Conservation (phyloP, 2,113 vertebrate species). For the Desmodus rotundus region DNA sequence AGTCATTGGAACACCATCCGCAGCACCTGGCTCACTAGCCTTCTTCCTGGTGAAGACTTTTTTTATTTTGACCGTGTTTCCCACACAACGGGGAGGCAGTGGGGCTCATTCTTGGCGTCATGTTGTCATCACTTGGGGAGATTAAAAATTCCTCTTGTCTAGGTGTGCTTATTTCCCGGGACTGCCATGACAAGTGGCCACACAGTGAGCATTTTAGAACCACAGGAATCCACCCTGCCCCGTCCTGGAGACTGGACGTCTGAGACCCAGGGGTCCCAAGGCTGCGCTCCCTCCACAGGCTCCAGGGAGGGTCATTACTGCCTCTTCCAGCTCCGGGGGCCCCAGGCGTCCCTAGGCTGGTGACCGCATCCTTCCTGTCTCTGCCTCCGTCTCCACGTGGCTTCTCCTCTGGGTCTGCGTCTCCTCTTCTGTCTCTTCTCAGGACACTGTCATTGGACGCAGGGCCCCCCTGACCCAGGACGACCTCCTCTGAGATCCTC, state of each 20-base stretch:
- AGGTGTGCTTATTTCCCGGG: not conserved
- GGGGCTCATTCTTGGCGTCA: not conserved
- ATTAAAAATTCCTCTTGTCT: not conserved
- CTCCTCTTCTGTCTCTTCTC: no score
- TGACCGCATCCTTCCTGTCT: no score
- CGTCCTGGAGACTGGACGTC: not conserved
- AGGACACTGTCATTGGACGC: no score
- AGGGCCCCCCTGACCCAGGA: no score
- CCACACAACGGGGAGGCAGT: not conserved
- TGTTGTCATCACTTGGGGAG: no score
- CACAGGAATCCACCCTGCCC: not conserved
- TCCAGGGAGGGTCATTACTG: fast-evolving
- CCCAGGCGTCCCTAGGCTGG: no score
- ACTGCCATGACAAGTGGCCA: fast-evolving
- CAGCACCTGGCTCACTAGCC: no score
- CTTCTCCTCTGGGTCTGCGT: no score
- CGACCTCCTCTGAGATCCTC: not conserved
- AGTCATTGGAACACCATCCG: not conserved
- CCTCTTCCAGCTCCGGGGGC: not conserved
- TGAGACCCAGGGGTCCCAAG: not conserved
- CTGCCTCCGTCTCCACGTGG: no score
- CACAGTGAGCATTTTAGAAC: not conserved
- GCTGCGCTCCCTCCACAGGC: fast-evolving
- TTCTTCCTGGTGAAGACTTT: not conserved
- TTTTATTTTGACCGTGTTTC: no score